These are phyloP conservation scores for Meliscaeva auricollis DNA, from an alignment of 2,888 invertebrate genomes.

Conservation along the genomic window DNA sequence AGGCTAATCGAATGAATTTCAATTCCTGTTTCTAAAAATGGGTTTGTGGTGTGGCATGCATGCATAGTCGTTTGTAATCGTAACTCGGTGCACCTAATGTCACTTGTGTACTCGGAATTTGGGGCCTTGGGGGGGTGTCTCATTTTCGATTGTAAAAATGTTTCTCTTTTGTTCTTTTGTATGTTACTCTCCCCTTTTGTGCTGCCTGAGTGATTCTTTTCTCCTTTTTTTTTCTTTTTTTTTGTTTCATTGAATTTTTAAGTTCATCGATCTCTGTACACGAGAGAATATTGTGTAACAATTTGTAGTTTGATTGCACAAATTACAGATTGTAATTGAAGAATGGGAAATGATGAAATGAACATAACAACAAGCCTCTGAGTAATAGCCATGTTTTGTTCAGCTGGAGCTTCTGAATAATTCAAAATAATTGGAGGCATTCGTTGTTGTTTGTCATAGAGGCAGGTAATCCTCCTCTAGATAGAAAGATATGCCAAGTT, in stretches of 20 bases:
- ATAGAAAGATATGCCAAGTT: no score
- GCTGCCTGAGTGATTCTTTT: background rate
- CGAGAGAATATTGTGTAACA: slow-evolving; percentile 8
- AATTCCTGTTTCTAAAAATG: slow-evolving; percentile 32
- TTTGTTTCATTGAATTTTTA: no score
- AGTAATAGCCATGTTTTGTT: no score
- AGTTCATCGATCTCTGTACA: slow-evolving; percentile 28
- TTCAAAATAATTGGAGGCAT: no score
- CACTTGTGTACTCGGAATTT: slow-evolving; percentile 1
- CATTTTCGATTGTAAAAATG: background rate
- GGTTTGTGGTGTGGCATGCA: background rate
- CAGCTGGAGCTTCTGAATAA: no score
- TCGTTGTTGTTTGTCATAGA: no score
- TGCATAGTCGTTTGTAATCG: background rate
- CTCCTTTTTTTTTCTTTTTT: no score
- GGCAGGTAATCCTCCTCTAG: no score
- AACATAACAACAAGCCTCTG: no score
- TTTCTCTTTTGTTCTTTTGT: background rate
- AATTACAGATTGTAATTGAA: slow-evolving; percentile 9
- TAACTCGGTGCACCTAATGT: background rate
- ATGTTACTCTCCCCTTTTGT: background rate
- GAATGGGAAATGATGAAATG: no score
- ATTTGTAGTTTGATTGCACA: background rate
- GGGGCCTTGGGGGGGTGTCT: background rate
- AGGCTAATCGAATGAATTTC: slow-evolving; percentile 31